Conservation (phyloP, 2,888 invertebrate genomes). For the Erebia epiphron region DNA sequence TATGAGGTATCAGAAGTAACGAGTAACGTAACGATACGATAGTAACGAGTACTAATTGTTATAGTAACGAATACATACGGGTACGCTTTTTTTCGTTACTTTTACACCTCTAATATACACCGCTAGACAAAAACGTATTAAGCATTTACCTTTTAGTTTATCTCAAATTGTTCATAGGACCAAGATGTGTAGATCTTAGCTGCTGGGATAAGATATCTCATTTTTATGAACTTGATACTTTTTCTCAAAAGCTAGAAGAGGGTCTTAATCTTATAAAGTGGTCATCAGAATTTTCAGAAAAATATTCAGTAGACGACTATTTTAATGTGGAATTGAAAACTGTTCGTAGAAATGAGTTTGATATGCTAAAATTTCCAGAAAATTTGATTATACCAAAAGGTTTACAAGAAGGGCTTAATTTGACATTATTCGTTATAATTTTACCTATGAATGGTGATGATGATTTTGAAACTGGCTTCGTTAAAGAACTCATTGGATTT, state of each 20-base stretch:
- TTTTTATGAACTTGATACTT: constrained; percentile 68
- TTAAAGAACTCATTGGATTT: constrained; percentile 63
- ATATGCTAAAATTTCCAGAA: constrained; percentile 67
- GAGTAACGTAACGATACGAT: too few relatives aligned
- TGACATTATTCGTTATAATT: constrained; percentile 69
- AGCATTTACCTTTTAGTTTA: constrained; percentile 58
- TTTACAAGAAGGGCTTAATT: constrained; percentile 58
- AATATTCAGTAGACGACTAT: constrained; percentile 56
- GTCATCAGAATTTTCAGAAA: constrained; percentile 55
- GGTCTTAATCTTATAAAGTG: constrained; percentile 63
- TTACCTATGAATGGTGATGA: constrained; percentile 43
- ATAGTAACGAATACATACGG: too few relatives aligned
- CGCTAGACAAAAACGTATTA: constrained; percentile 66
- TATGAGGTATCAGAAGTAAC: too few relatives aligned
- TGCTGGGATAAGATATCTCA: constrained; percentile 59
- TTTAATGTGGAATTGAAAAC: constrained; percentile 53
- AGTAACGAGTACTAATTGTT: too few relatives aligned
- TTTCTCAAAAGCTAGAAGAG: constrained; percentile 49
- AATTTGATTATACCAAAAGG: constrained; percentile 68
- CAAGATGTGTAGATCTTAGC: constrained; percentile 52
- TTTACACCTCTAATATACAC: constrained; percentile 51
- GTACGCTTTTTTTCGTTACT: too few relatives aligned
- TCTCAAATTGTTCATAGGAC: constrained; percentile 69
- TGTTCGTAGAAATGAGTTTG: constrained; percentile 50
- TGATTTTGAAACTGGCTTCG: constrained; percentile 42